Base-by-base conservation (phyloP, 2,113 vertebrate genomes). In the Lagopus leucura region DNA sequence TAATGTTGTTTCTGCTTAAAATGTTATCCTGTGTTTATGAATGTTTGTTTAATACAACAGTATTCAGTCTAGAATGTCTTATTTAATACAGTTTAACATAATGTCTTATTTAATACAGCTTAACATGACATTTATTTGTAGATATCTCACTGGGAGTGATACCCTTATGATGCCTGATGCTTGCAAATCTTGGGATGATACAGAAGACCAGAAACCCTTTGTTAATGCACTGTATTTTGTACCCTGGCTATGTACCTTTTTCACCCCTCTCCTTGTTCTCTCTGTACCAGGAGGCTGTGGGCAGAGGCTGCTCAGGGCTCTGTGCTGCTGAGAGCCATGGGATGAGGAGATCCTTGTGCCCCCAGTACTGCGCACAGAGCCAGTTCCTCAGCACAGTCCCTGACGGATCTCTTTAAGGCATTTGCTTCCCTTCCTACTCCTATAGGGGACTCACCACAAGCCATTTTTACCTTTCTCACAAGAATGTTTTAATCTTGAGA, bases 401-500 rank as follows among this genome's bases (percentile, higher is more conserved):
- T 89, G 66, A 85, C 12, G 28, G 55, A 91, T 91, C 45, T 76
- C 92, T 82, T 66, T 80, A 82, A 72, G 65, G 71, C 72, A 38
- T 78, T 91, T 92, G 69, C 57, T 24, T 90, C 76, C 73, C 32
- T 88, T 90, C 82, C 83, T 72, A 20, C 83, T 83, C 52, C n/a
- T 61, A 36, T 84, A 61, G 84, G 78, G 47, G 92, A 94, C 85
- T 80, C 38, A 92, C 82, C 82, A 58, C 86, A 83, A 92, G 54
- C 76, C 43, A 19, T 72, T 95, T 92, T 86, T 86, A 52, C 80
- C 32, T 42, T 78, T 93, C 76, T 93, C 80, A 52, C 47, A 72
- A 77, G 76, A 95, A 90, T 90, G 76, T 94, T 96, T 93, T 93
- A 83, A 81, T 93, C 86, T 85, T 93, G 69, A 47, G 76, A 84